Percentiles rank a stretch among this genome's conserved stretches.
These are phyloP conservation scores for Hesperophylax magnus DNA, from an alignment of 1,140 invertebrate species.

Conservation along the genomic window DNA sequence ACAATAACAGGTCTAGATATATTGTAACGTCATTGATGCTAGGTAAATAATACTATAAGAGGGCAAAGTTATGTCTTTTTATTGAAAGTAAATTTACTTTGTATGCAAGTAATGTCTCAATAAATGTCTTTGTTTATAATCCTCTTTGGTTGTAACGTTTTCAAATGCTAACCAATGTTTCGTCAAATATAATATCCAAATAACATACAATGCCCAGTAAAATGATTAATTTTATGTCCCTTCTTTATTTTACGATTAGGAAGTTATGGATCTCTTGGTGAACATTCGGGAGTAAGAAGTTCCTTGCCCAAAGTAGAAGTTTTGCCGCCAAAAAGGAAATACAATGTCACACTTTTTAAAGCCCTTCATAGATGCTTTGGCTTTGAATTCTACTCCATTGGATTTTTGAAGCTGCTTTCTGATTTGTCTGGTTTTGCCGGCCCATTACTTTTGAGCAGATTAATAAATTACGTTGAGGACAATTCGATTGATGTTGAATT, in stretches of 20 bases:
- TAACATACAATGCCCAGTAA: too few species aligned
- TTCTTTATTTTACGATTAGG: conserved; percentile 35
- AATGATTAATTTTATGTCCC: too few species aligned
- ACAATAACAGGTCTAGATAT: too few species aligned
- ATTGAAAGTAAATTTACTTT: too few species aligned
- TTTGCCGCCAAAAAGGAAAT: conserved; percentile 62
- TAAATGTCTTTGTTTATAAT: too few species aligned
- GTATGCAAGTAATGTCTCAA: too few species aligned
- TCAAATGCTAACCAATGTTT: too few species aligned
- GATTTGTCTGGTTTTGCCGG: conserved; percentile 90
- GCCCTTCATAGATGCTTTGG: conserved; percentile 89
- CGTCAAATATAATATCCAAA: too few species aligned
- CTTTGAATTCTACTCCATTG: conserved; percentile 89
- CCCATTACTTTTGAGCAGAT: conserved; percentile 88
- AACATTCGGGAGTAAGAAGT: conserved; percentile 54
- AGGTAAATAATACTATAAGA: too few species aligned
- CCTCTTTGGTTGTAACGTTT: too few species aligned
- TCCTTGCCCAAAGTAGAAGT: conserved; percentile 40
- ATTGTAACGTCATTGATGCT: too few species aligned
- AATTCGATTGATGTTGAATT: conserved; percentile 74
- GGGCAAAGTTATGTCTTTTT: too few species aligned
- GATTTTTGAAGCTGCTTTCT: conserved; percentile 87
- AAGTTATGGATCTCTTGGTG: conserved; percentile 65
- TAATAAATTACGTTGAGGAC: conserved; percentile 88
- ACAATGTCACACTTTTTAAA: conserved; percentile 77